Conservation (phyloP, 2,888 invertebrate genomes). For the Scaptomyza tumidula region DNA sequence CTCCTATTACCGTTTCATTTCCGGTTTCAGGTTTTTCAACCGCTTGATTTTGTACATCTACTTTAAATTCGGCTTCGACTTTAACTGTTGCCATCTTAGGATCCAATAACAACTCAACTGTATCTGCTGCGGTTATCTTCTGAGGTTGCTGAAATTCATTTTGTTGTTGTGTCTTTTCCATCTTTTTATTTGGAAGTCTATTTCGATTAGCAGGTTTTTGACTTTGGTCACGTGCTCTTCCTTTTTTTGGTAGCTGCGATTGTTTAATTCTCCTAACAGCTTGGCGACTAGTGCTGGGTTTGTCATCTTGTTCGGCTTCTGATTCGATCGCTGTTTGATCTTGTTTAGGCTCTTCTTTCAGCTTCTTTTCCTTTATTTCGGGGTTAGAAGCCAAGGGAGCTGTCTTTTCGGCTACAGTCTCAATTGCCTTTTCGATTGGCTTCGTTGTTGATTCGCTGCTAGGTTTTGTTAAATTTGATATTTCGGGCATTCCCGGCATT, state of each 20-base stretch:
- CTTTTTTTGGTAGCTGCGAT: conserved; percentile 55
- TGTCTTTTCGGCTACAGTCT: no score
- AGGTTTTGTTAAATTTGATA: neutral
- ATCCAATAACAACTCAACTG: no score
- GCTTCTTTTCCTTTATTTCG: neutral
- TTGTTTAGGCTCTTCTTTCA: neutral
- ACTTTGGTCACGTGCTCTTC: conserved; percentile 56
- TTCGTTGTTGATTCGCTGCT: neutral
- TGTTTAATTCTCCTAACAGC: conserved; percentile 46
- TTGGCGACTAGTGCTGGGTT: conserved; percentile 63
- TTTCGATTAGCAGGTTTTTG: conserved; percentile 58
- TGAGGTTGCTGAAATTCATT: neutral
- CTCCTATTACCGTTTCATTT: neutral
- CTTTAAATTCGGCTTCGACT: neutral
- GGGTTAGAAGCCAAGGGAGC: neutral
- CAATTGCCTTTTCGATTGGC: no score
- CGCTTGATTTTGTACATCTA: neutral
- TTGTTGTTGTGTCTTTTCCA: neutral
- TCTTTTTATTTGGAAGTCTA: conserved; percentile 18
- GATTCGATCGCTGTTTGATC: neutral
- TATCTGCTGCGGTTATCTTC: neutral
- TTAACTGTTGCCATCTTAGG: neutral
- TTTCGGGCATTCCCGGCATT: neutral
- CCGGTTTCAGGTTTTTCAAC: neutral
- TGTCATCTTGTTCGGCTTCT: conserved; percentile 32